Evolutionary conservation across 1,140 invertebrate species (phyloP), one percentile per base, ranked within the genome.

Genomic region (Drosophila carrolli): DNA sequence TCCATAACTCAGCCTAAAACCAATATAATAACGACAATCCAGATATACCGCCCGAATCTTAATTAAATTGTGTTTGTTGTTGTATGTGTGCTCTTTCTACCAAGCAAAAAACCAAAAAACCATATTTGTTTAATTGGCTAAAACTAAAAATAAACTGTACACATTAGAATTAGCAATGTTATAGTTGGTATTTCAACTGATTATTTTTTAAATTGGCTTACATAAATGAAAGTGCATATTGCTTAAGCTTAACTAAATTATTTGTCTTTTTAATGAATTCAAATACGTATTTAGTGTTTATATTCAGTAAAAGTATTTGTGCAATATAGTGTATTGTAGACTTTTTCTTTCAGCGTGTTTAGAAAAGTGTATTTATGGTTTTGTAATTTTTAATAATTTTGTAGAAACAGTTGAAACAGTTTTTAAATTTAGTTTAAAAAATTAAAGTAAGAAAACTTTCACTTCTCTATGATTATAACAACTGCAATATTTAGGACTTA

Each of bases 1-100:
- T 9, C 57, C 44, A 44, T 75, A 67, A 72, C 51, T 38, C 43
- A 50, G 47, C 19, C n/a, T 62, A 56, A 65, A 57, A 19, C 37
- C 40, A 55, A 59, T 73, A 56, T 47, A 40, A 56, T 58, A 51
- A 40, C 54, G 41, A 53, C 47, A 70, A 73, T 35, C 14, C 37
- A 55, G 37, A 54, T 40, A 59, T 53, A 71, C 8, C 66, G n/a
- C 44, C 32, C 27, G 50, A 62, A 50, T 44, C 44, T 14, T 41
- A 58, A 37, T 71, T 71, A 55, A 40, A 72, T 48, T 71, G 37
- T 70, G 44, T 71, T 71, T 71, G 67, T 38, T 56, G 65, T 71
- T 58, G 5, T 55, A n/a, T 50, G 43, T 66, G 47, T 51, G 16
- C 38, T 44, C 29, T 19, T 14, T 35, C 27, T 54, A n/a, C 37